These are phyloP conservation scores for Drosophila micromelanica DNA, from an alignment of 1,140 invertebrate species.

Conservation along the genomic window DNA sequence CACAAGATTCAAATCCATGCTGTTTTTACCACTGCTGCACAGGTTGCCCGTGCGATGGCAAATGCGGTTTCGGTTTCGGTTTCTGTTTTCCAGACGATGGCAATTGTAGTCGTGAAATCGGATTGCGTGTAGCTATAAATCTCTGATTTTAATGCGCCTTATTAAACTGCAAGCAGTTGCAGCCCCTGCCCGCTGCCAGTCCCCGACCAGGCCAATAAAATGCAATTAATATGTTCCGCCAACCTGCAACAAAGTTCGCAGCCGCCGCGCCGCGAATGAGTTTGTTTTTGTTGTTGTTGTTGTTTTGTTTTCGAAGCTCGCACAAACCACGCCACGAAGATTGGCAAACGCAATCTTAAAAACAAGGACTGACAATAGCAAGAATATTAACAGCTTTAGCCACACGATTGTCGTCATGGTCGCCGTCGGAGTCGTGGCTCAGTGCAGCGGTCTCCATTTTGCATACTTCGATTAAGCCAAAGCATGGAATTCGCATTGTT, in stretches of 20 bases:
- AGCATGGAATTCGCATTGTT: conserved; percentile 73
- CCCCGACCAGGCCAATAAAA: conserved; percentile 70
- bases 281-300: too few relatives aligned
- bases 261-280: conserved; percentile 28
- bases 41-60: background rate
- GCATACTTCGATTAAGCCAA: conserved; percentile 63
- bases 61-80: conserved; percentile 30
- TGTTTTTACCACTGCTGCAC: conserved; percentile 5
- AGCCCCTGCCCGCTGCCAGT: background rate
- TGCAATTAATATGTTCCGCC: conserved; percentile 82
- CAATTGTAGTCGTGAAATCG: conserved; percentile 73
- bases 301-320: conserved; percentile 55
- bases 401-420: conserved; percentile 19
- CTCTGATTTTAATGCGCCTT: conserved; percentile 81
- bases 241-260: conserved; percentile 75
- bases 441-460: conserved; percentile 55
- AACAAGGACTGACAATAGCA: conserved; percentile 1
- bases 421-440: background rate
- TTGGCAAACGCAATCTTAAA: conserved; percentile 11
- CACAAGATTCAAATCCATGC: conserved; percentile 28
- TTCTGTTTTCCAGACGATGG: conserved; percentile 31
- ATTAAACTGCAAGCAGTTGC: conserved; percentile 76
- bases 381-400: background rate
- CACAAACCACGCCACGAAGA: conserved; percentile 61
- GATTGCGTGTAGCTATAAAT: conserved; percentile 81